These are phyloP conservation scores for Trichomalopsis sarcophagae DNA, from an alignment of 1,140 invertebrate species.

Conservation along the genomic window DNA sequence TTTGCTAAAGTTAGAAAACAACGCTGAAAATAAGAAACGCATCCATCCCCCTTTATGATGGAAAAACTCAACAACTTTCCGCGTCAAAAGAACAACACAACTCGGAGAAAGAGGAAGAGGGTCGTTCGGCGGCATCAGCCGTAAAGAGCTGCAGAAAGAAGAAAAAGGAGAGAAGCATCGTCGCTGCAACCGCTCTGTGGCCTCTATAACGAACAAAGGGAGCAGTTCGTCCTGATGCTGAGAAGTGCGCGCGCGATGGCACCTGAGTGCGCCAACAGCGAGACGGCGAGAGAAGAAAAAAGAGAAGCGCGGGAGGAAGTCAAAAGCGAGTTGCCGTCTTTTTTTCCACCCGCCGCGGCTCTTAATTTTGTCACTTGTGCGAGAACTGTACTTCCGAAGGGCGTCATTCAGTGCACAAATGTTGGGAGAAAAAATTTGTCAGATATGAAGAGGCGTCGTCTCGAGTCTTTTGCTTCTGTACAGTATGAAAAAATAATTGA, in stretches of 20 bases:
- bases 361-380: not conserved
- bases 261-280: constrained; percentile 32
- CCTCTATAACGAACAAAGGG: constrained; percentile 33
- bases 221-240: not conserved
- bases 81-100: not conserved
- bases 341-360: not conserved
- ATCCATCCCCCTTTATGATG: no score
- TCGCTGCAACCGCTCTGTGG: not conserved
- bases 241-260: constrained; percentile 35
- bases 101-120: not conserved
- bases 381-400: not conserved
- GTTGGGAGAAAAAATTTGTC: not conserved
- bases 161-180: not conserved
- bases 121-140: constrained; percentile 23
- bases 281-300: constrained; percentile 4
- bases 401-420: not conserved
- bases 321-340: constrained; percentile 4
- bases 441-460: not conserved
- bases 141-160: not conserved
- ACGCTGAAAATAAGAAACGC: no score
- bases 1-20: no score
- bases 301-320: not conserved
- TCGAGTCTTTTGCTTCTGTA: not conserved
- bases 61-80: not conserved
- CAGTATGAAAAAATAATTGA: no score